A percentile compares a stretch with the other conserved stretches of the same genome.
phyloP scores from a whole-genome alignment of 2,888 invertebrate species.

The Yponomeuta sedellus region DNA sequence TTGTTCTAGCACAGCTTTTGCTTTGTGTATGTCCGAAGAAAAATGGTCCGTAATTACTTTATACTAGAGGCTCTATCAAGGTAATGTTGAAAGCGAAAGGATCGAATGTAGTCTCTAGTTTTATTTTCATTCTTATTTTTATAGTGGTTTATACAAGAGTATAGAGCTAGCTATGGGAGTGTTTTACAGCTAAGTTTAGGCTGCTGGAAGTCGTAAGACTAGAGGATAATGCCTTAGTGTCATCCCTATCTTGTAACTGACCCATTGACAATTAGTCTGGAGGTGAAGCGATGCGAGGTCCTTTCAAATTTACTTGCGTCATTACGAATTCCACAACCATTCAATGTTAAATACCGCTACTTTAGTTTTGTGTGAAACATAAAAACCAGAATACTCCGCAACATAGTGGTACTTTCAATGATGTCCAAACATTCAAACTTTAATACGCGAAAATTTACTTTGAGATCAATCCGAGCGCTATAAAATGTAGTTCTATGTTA shows the following conservation, averaged over 20 bases:
- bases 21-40: constrained; percentile 21
- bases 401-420: too few species aligned
- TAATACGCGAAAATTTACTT: too few species aligned
- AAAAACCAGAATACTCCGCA: too few species aligned
- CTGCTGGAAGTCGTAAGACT: neutral
- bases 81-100: constrained; percentile 34
- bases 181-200: neutral
- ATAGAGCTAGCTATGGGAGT: neutral
- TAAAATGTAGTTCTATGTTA: too few species aligned
- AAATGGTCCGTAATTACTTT: neutral
- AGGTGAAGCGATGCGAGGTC: too few species aligned
- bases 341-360: too few species aligned
- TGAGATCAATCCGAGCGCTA: too few species aligned
- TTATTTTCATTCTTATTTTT: neutral
- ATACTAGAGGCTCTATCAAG: neutral
- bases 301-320: too few species aligned
- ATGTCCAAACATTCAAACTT: too few species aligned
- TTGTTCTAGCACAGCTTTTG: constrained; percentile 15
- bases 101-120: constrained; percentile 27
- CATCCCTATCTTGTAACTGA: neutral
- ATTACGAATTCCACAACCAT: too few species aligned
- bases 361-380: too few species aligned
- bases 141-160: neutral
- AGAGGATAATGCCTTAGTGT: neutral
- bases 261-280: too few species aligned